Conservation (phyloP, 2,113 vertebrate genomes). For the Lipophrys pholis region DNA sequence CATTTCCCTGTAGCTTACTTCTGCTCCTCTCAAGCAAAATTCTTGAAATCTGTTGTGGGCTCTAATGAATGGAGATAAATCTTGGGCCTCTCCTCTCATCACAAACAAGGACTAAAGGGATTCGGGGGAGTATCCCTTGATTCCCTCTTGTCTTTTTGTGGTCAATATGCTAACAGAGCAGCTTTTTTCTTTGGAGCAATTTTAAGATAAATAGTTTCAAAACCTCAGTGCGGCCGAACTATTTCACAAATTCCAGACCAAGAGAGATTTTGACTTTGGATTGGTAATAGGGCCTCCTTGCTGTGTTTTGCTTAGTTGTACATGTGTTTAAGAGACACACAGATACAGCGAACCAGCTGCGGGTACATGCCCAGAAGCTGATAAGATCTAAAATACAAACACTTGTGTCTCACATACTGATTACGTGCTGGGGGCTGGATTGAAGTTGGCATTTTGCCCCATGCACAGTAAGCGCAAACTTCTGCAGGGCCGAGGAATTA, state of each 20-base stretch:
- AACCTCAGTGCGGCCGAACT: conserved; percentile 25
- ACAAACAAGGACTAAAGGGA: background rate
- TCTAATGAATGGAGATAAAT: conserved; percentile 66
- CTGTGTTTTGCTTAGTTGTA: conserved; percentile 15
- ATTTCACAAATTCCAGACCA: background rate
- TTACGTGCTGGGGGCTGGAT: conserved; percentile 1
- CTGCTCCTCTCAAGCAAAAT: conserved; percentile 46
- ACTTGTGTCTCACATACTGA: conserved; percentile 27
- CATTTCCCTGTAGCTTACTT: conserved; percentile 16
- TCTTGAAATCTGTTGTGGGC: conserved; percentile 55
- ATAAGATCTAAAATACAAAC: conserved; percentile 52
- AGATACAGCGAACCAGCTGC: conserved; percentile 39
- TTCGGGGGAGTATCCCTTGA: conserved; percentile 1
- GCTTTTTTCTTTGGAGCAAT: conserved; percentile 26
- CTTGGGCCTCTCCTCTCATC: conserved; percentile 39
- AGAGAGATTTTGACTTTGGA: conserved; percentile 1
- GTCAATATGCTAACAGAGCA: conserved; percentile 11
- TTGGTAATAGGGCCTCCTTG: too few relatives aligned
- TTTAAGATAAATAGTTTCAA: conserved; percentile 38
- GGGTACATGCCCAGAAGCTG: conserved; percentile 23
- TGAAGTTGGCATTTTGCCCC: conserved; percentile 9
- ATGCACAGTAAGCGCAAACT: background rate
- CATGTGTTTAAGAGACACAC: conserved; percentile 16
- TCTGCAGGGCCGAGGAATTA: background rate
- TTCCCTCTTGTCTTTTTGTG: conserved; percentile 25